Evolutionary conservation across 2,888 invertebrate species (phyloP).

Genomic region (Lepidochrysops patricia): DNA sequence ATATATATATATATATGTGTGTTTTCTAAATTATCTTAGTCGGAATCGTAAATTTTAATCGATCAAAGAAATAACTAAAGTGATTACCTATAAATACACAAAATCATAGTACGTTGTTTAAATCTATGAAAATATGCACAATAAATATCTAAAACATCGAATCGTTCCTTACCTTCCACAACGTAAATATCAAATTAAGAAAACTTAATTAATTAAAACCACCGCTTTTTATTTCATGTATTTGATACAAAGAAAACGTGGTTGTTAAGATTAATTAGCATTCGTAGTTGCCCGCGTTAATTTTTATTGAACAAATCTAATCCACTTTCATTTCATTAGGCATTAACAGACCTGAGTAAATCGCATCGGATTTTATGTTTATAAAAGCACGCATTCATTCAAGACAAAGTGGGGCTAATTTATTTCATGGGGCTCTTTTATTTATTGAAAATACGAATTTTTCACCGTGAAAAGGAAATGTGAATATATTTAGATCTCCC

Average conservation of each 20-base stretch:
- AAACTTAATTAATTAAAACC: neutral
- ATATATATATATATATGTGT: too few relatives aligned
- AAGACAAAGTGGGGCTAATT: slow-evolving; percentile 61
- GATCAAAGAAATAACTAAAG: too few relatives aligned
- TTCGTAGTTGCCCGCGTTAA: neutral
- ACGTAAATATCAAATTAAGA: neutral
- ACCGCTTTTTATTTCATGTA: neutral
- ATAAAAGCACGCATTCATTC: slow-evolving; percentile 40
- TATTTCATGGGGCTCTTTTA: slow-evolving; percentile 55
- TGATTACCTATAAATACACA: too few relatives aligned
- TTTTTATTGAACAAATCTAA: slow-evolving; percentile 24
- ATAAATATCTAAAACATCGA: neutral
- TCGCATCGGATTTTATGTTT: slow-evolving; percentile 33
- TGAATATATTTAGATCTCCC: slow-evolving; percentile 67
- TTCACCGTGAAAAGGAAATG: slow-evolving; percentile 39
- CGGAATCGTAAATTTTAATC: neutral
- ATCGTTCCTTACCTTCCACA: too few relatives aligned
- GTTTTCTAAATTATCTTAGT: neutral
- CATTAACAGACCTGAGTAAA: slow-evolving; percentile 55
- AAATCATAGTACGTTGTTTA: too few relatives aligned
- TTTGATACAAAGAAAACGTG: neutral
- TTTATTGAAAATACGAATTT: slow-evolving; percentile 54
- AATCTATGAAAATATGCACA: neutral
- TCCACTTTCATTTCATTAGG: slow-evolving; percentile 43
- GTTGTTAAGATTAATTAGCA: slow-evolving; percentile 1